Evolutionary conservation across 2,797 vertebrate species (phyloP).

Genomic region (Orientallactaga sibirica): DNA sequence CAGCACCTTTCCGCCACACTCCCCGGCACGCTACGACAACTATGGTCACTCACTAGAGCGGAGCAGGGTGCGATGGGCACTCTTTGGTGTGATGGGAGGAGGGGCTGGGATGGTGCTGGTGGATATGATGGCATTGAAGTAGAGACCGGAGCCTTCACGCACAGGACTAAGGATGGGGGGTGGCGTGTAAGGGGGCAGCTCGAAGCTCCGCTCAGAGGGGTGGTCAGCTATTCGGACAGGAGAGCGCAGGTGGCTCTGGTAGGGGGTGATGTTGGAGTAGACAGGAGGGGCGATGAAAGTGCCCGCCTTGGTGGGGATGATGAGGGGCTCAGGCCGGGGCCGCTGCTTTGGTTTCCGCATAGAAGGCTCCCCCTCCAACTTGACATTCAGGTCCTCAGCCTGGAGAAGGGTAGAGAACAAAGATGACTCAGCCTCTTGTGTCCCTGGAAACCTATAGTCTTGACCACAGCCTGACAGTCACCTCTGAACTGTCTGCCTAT

Average conservation of each 20-base stretch:
- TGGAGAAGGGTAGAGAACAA: conserved; percentile 63
- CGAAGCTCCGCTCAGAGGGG: conserved; percentile 90
- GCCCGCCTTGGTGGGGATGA: conserved; percentile 97
- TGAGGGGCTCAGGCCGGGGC: conserved; percentile 96
- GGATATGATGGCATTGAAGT: conserved; percentile 98
- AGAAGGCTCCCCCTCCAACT: conserved; percentile 88
- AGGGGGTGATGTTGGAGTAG: conserved; percentile 96
- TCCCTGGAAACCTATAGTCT: not conserved
- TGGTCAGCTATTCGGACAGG: conserved; percentile 95
- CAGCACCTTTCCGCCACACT: not conserved
- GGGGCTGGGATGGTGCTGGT: conserved; percentile 90
- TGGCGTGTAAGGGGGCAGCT: conserved; percentile 97
- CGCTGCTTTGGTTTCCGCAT: conserved; percentile 94
- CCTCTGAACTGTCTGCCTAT: not conserved
- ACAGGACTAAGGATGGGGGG: conserved; percentile 99
- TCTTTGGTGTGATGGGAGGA: conserved; percentile 96
- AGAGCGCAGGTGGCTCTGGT: conserved; percentile 98
- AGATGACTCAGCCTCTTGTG: not conserved
- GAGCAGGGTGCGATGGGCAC: conserved; percentile 95
- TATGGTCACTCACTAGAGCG: conserved; percentile 94
- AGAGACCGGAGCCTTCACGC: conserved; percentile 97
- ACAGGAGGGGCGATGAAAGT: conserved; percentile 94
- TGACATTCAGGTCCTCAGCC: conserved; percentile 86
- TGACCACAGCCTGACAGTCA: not conserved
- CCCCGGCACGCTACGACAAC: not conserved